Evolutionary conservation across 2,888 invertebrate species (phyloP).

Genomic region (Parnassius orleans): DNA sequence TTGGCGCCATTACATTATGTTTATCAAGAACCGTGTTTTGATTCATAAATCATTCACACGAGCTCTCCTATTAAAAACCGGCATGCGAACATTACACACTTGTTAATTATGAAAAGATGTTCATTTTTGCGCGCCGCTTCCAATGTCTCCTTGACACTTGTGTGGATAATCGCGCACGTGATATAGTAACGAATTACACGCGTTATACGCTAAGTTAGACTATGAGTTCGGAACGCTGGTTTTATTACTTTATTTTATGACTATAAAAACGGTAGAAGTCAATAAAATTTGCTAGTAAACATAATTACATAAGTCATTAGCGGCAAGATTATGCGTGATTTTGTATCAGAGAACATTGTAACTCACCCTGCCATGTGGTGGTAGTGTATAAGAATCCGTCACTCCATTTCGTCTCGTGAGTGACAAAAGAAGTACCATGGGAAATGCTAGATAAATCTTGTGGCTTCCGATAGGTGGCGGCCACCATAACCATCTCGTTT

Average conservation of each 20-base stretch:
- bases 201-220: slow-evolving; percentile 23
- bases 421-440: no score
- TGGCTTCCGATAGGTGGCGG: no score
- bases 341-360: no score
- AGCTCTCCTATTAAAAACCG: slow-evolving; percentile 9
- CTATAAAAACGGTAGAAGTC: slow-evolving; percentile 27
- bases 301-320: no score
- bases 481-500: no score
- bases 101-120: slow-evolving; percentile 26
- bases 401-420: no score
- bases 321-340: no score
- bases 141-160: slow-evolving; percentile 29
- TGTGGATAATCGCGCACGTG: slow-evolving; percentile 35
- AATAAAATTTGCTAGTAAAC: no score
- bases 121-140: slow-evolving; percentile 16
- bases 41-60: slow-evolving; percentile 15
- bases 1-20: slow-evolving; percentile 12
- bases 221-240: slow-evolving; percentile 5
- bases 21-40: background rate
- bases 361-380: no score
- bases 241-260: slow-evolving; percentile 21
- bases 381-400: no score
- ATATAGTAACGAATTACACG: slow-evolving; percentile 22
- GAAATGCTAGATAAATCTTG: no score
- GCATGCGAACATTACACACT: slow-evolving; percentile 19